Conservation (phyloP, 1,140 invertebrate species). For the Euwallacea similis region DNA sequence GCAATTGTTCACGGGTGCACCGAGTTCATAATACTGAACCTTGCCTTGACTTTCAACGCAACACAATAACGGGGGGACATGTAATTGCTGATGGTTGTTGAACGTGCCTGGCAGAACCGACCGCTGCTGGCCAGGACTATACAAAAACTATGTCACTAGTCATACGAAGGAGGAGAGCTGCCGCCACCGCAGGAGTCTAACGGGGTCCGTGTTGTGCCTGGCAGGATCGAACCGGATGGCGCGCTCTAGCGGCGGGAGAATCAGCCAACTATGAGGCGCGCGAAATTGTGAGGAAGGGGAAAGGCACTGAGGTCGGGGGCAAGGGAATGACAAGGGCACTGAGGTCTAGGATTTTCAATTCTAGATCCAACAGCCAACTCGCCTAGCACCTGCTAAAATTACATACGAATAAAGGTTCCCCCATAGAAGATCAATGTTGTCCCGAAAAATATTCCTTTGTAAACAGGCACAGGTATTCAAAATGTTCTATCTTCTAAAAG, state of each 20-base stretch:
- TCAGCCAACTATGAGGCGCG: conserved; percentile 1
- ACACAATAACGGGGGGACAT: conserved; percentile 1
- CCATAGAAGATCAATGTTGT: too few relatives aligned
- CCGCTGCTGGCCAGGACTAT: conserved; percentile 13
- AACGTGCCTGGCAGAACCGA: background rate
- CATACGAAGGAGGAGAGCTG: conserved; percentile 19
- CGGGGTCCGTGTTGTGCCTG: conserved; percentile 34
- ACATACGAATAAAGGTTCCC: too few relatives aligned
- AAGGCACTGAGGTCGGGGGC: background rate
- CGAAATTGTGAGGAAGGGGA: conserved; percentile 1
- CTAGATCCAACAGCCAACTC: too few relatives aligned
- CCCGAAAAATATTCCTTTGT: too few relatives aligned
- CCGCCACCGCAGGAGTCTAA: conserved; percentile 30
- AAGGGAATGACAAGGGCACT: too few relatives aligned
- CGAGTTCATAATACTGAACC: background rate
- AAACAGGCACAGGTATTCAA: too few relatives aligned
- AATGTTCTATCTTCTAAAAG: too few relatives aligned
- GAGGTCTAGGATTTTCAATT: too few relatives aligned
- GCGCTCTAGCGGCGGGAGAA: conserved; percentile 27
- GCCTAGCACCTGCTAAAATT: too few relatives aligned
- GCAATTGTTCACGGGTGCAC: background rate
- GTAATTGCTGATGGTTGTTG: background rate
- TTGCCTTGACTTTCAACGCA: conserved; percentile 1
- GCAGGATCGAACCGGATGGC: conserved; percentile 34
- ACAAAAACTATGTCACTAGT: conserved; percentile 35